Conservation (phyloP, 2,888 invertebrate species). For the Osmoderma eremita region DNA sequence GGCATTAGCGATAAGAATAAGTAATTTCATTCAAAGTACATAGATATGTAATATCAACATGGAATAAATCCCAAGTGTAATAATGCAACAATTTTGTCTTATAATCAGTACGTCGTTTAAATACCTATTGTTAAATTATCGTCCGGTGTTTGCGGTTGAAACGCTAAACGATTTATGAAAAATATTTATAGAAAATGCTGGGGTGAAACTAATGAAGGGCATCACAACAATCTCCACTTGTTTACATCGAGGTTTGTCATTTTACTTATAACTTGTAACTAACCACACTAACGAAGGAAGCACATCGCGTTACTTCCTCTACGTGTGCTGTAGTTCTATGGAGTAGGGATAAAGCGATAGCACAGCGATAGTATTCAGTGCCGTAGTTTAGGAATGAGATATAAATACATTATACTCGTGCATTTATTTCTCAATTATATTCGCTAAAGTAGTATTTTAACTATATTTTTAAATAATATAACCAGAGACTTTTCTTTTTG, state of each 20-base stretch:
- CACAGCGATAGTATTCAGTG: neutral
- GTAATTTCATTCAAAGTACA: too few species aligned
- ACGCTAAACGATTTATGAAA: conserved; percentile 27
- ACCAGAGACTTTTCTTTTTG: too few species aligned
- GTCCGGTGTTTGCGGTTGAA: conserved; percentile 29
- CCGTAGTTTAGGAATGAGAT: conserved; percentile 2
- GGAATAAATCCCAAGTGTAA: too few species aligned
- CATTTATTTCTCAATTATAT: too few species aligned
- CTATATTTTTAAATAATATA: too few species aligned
- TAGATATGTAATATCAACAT: too few species aligned
- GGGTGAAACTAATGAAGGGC: conserved; percentile 2
- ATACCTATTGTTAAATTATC: conserved; percentile 12
- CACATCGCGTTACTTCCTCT: conserved; percentile 25
- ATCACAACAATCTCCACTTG: neutral
- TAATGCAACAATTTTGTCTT: too few species aligned
- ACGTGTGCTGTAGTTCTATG: neutral
- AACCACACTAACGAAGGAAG: conserved; percentile 23
- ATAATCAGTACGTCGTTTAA: neutral
- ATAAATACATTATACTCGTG: too few species aligned
- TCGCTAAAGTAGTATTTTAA: too few species aligned
- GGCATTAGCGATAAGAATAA: too few species aligned
- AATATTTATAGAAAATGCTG: neutral
- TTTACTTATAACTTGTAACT: too few species aligned
- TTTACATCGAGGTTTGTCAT: too few species aligned
- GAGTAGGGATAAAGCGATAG: conserved; percentile 8